Base-by-base conservation (phyloP, 2,113 vertebrate genomes). In the Notechis scutatus region DNA sequence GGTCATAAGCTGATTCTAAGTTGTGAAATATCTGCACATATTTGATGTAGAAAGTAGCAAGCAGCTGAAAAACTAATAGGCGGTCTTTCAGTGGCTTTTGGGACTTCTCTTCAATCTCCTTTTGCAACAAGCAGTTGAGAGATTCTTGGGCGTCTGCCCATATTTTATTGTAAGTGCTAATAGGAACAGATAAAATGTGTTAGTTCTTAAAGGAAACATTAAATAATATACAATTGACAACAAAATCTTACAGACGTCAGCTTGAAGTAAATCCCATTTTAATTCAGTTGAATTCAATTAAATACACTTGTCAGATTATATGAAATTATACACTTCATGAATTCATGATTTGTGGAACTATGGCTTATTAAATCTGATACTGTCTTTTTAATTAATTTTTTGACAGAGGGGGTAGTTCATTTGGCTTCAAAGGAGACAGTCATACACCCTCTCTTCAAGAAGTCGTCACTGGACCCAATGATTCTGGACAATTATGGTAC, bases 21-120 rank as follows among this genome's bases (percentile, higher is more conserved):
- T 94, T 96, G 1, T 95, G 95, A 10, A 98, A 97, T 92, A 98
- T 98, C 45, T 97, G 97, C 29, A 99, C 93, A n/a, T 99, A 99
- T 10, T 97, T 97, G 59, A 99, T 59, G 91, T 98, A 99, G 94
- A 97, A 97, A 39, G 96, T 95, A 64, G 97, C 97, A 64, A 99
- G 52, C 90, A 94, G 97, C 42, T 97, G 97, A 93, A 97, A 98
- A 87, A 93, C 94, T 39, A 97, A 94, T 4, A 93, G 18, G 0
- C 0, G 97, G 81, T 98, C 97, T 18, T 93, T 97, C 69, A 97
- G 93, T 0, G 97, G 97, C 52, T 95, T 95, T 0, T 88, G 74
- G 15, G 95, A 86, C 59, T 96, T 90, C 23, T 93, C 94, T 61
- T 97, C 96, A 88, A 95, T 96, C 88, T 99, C 98, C 3, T 95